Conservation (phyloP, 1,140 invertebrate species). For the Ceratina calcarata region DNA sequence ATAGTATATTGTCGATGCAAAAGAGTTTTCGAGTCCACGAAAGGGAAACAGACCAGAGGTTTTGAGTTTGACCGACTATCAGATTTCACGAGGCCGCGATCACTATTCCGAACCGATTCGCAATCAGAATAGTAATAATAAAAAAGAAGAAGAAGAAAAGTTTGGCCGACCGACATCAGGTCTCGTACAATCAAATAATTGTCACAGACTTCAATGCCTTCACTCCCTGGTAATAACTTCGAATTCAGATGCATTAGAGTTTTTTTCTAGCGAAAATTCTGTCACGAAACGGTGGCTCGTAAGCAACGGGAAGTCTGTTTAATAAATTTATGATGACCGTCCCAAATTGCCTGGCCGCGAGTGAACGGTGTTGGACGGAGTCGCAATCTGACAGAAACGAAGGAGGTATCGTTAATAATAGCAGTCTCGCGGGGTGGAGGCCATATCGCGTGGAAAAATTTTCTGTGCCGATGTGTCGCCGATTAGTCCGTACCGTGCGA, state of each 20-base stretch:
- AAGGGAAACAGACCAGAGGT: constrained; percentile 16
- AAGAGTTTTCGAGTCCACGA: constrained; percentile 17
- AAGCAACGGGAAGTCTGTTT: too few species aligned
- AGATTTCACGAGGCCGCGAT: constrained; percentile 54
- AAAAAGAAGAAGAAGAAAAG: too few species aligned
- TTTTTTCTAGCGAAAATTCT: not conserved
- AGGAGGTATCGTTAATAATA: constrained; percentile 21
- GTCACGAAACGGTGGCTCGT: too few species aligned
- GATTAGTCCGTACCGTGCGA: constrained; percentile 43
- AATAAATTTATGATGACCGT: too few species aligned
- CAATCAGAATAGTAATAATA: too few species aligned
- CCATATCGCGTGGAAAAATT: constrained; percentile 50
- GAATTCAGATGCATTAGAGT: not conserved
- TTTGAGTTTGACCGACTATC: constrained; percentile 60
- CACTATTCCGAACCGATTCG: not conserved
- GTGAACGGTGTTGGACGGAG: not conserved
- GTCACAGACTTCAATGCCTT: too few species aligned
- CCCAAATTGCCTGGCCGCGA: not conserved
- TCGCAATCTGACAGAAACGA: not conserved
- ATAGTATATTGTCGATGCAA: constrained; percentile 28
- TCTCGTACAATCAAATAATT: too few species aligned
- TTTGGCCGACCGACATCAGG: too few species aligned
- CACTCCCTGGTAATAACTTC: not conserved
- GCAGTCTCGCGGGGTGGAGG: not conserved
- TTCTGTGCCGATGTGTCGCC: constrained; percentile 46